Base-by-base conservation (phyloP, 2,888 invertebrate genomes). In the Stegana nigrithorax region DNA sequence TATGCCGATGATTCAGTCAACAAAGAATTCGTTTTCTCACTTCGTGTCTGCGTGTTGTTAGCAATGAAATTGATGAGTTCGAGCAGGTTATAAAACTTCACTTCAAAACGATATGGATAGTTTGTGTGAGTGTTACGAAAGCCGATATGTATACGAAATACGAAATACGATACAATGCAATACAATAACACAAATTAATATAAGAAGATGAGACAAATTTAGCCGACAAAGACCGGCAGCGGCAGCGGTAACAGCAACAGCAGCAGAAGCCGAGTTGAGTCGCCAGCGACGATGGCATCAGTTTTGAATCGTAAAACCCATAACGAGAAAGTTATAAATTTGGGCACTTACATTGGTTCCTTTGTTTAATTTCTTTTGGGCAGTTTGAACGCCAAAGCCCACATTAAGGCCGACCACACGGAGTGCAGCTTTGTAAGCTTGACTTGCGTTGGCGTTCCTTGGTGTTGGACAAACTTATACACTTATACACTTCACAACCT, bases 241-340 rank as follows among this genome's bases (percentile, higher is more conserved):
- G 53, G 14, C 32, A 4, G n/a, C 39, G n/a, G n/a, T 5, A 39
- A 39, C 39, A n/a, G 14, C 17, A n/a, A 39, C 39, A 14, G n/a
- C n/a, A n/a, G n/a, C 32, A 2, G 32, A 32, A 12, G 10, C 32
- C 17, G 39, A 6, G 17, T 44, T 21, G 51, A 27, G 29, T 44
- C 53, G n/a, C n/a, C n/a, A n/a, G n/a, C n/a, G n/a, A n/a, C n/a
- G n/a, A n/a, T n/a, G n/a, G n/a, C n/a, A n/a, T 29, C 25, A 4
- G 23, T 23, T 47, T 45, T 26, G 45, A 19, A 32, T 25, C 21
- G n/a, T 29, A n/a, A 64, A 64, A 69, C 66, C 64, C 71, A 75
- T 80, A 80, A 80, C 78, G 78, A 80, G 82, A 81, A 80, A 76
- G 82, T 81, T 81, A 80, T 80, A 80, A 81, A 80, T 80, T 81